phyloP scores from a whole-genome alignment of 2,888 invertebrate species.

The Parascotia fuliginaria region DNA sequence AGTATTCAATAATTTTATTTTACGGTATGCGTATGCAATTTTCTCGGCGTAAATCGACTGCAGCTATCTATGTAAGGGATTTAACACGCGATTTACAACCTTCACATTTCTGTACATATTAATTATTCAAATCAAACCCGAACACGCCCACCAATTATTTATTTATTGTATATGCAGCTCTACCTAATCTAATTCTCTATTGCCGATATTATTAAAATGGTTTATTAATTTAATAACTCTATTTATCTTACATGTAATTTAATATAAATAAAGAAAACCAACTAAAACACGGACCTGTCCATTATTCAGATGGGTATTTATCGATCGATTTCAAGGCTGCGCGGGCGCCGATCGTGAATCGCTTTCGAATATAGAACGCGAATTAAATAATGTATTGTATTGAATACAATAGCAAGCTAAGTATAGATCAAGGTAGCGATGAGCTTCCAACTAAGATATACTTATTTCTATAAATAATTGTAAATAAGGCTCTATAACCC shows the following conservation, averaged over 20 bases:
- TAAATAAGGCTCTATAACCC: no score
- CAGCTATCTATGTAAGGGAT: no score
- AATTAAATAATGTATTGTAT: conserved; percentile 51
- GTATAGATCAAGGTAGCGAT: conserved; percentile 43
- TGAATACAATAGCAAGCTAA: conserved; percentile 46
- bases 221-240: not conserved
- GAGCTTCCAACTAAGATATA: conserved; percentile 20
- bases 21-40: no score
- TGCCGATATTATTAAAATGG: no score
- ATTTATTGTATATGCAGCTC: no score
- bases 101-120: no score
- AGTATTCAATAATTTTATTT: no score
- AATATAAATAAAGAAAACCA: conserved; percentile 5
- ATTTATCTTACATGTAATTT: not conserved
- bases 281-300: conserved; percentile 4
- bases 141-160: not conserved
- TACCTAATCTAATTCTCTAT: no score
- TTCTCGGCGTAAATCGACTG: no score
- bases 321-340: conserved; percentile 41
- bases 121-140: no score
- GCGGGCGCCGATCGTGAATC: conserved; percentile 42
- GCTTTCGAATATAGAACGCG: conserved; percentile 53
- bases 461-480: conserved; percentile 22
- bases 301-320: conserved; percentile 13
- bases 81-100: no score